Evolutionary conservation across 37 sponge, comb jelly and placozoan species (phyloP).

Genomic region (Tethya wilhelma): DNA sequence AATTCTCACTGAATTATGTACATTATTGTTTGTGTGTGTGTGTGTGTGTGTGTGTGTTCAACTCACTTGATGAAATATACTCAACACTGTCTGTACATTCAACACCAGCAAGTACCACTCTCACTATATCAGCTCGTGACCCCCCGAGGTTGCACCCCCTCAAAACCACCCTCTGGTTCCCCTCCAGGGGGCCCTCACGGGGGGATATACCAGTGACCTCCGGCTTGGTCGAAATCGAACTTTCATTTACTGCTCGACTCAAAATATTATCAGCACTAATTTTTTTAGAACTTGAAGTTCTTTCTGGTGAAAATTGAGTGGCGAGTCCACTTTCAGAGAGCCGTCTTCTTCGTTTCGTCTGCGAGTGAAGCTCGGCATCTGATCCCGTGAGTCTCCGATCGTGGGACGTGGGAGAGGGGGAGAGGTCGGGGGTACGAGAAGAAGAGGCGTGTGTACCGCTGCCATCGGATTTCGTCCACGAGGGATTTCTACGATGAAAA

Average conservation of each 20-base stretch:
- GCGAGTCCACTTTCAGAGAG: not conserved
- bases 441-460: not conserved
- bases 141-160: slow-evolving; percentile 80
- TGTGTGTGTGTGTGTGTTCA: not conserved
- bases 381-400: not conserved
- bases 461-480: not conserved
- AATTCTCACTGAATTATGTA: not conserved
- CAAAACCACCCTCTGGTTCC: slow-evolving; percentile 65
- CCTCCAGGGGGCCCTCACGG: slow-evolving; percentile 60
- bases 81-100: slow-evolving; percentile 86
- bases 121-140: slow-evolving; percentile 54
- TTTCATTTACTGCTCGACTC: too few relatives aligned
- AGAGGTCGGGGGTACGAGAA: not conserved
- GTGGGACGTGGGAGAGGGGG: not conserved
- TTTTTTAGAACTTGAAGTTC: not conserved
- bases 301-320: not conserved
- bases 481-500: slow-evolving; percentile 21
- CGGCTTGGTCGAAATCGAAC: slow-evolving; percentile 41
- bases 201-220: slow-evolving; percentile 86
- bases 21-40: not conserved
- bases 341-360: not conserved
- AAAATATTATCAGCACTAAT: not conserved
- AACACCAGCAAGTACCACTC: slow-evolving; percentile 72
- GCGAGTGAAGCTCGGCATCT: slow-evolving; percentile 4
- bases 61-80: slow-evolving; percentile 75